Base-by-base conservation (phyloP, 2,797 vertebrate genomes). In the Channa striata region DNA sequence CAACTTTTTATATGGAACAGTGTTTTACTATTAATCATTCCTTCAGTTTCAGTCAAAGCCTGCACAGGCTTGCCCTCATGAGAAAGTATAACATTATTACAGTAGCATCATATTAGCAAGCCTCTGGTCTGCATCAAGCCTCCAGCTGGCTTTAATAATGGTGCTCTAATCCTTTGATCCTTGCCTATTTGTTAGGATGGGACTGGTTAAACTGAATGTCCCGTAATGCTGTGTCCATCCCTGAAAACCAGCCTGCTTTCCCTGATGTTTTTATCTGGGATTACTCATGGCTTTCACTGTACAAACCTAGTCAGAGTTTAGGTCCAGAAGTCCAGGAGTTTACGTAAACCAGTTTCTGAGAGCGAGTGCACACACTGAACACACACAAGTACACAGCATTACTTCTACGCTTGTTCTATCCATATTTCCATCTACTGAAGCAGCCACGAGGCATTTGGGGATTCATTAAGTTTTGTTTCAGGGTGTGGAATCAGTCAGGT, bases 71-170 rank as follows among this genome's bases (percentile, higher is more conserved):
- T 70, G 40, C 12, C 40, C 63, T 70, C 53, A 63, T 51, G 56
- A 70, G 59, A 75, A 63, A 63, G 51, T 42, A 51, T 61, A 71
- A 67, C 58, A 70, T 65, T 73, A 69, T 30, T 30, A 30, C 25
- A 30, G 59, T 68, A 72, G 72, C 74, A 59, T 61, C 53, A 54
- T 61, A 67, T 84, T 62, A 81, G 52, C 39, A 43, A 73, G 74
- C 46, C 59, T 77, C 10, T 19, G 58, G 56, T 51, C 49, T 66
- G 61, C 17, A 42, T 74, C 57, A 40, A 39, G 63, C 69, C 78
- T 72, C 81, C 82, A 85, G 84, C 75, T 87, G 88, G 82, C 68
- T 85, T 87, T 81, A 75, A 87, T 88, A 78, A 78, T 59, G 67
- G 48, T 6, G 25, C 60, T 67, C 33, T 72, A 81, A 85, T 84